These are phyloP conservation scores for Sinocyclocheilus maitianheensis DNA, from an alignment of 2,113 vertebrate genomes.

Conservation along the genomic window DNA sequence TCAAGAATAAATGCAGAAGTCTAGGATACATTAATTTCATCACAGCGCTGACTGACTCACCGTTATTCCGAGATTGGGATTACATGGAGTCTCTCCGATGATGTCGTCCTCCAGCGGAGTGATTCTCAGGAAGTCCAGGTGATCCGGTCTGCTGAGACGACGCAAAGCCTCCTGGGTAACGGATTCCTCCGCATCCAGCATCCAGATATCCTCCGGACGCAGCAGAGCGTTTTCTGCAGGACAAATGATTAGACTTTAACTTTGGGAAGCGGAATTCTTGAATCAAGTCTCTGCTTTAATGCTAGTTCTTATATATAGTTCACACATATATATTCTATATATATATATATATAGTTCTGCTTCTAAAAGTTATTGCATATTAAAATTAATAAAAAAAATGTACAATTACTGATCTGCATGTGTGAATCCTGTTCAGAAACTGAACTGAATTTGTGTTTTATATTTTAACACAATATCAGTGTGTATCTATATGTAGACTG, in stretches of 20 bases:
- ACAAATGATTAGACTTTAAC: constrained; percentile 7
- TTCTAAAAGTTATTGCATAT: no score
- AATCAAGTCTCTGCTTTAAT: not conserved
- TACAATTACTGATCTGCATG: no score
- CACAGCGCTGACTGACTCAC: constrained; percentile 62
- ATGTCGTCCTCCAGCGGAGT: constrained; percentile 79
- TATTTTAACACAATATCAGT: not conserved
- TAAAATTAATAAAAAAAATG: no score
- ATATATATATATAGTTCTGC: not conserved
- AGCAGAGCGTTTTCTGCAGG: constrained; percentile 68
- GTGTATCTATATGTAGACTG: no score
- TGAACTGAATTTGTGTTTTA: not conserved
- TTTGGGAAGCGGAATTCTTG: not conserved
- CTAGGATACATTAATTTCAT: not conserved
- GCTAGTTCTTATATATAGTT: no score
- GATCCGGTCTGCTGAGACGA: constrained; percentile 68
- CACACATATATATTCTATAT: no score
- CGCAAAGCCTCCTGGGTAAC: constrained; percentile 64
- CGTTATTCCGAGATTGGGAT: constrained; percentile 68
- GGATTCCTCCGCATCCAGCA: constrained; percentile 72
- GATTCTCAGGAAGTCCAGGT: constrained; percentile 79
- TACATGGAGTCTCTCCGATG: constrained; percentile 72
- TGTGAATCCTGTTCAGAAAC: no score
- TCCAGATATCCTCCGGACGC: constrained; percentile 75
- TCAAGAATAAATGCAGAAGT: not conserved